Evolutionary conservation across 2,113 vertebrate genomes (phyloP), one percentile per base, ranked within the genome.

Genomic region (Gavia stellata): DNA sequence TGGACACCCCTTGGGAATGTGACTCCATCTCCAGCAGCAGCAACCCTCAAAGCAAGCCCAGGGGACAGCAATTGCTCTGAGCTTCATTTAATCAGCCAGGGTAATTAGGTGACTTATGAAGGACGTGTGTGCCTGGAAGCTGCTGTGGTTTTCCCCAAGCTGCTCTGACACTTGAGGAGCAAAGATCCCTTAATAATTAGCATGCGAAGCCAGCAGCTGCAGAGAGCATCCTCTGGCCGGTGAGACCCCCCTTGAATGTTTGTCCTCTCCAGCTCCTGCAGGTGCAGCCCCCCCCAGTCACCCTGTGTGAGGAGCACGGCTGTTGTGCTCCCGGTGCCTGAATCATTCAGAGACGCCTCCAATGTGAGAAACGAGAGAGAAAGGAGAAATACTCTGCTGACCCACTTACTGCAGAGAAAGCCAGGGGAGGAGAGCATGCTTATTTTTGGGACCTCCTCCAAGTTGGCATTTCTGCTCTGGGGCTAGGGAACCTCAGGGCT

Each of bases 171-270:
- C 12, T 38, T 38, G 73, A 66, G 36, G 47, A 55, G 18, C 47
- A 62, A 28, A 74, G 18, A 53, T 42, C n/a, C 9, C 71, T 71
- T 18, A 77, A 44, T 36, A 88, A 28, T 8, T 65, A 17, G 40
- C 1, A 0, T 74, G n/a, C 0, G 1, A 59, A 73, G 52, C 29
- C 71, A 62, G 40, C 0, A 0, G 74, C 38, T 1, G 0, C 2
- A 1, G 36, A 34, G 40, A 92, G n/a, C 45, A 20, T 42, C 52
- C 29, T 78, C 25, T 50, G 50, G 38, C 24, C 2, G 0, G 5
- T 31, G 38, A 61, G 34, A 12, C 9, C 8, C 18, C n/a, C 56
- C n/a, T n/a, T 0, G 5, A 45, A 36, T 23, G 12, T 29, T 56
- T n/a, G 36, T 81, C 44, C 34, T 84, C 23, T 19, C 21, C 36